Conservation (phyloP, 2,888 invertebrate species). For the Helleia helle region DNA sequence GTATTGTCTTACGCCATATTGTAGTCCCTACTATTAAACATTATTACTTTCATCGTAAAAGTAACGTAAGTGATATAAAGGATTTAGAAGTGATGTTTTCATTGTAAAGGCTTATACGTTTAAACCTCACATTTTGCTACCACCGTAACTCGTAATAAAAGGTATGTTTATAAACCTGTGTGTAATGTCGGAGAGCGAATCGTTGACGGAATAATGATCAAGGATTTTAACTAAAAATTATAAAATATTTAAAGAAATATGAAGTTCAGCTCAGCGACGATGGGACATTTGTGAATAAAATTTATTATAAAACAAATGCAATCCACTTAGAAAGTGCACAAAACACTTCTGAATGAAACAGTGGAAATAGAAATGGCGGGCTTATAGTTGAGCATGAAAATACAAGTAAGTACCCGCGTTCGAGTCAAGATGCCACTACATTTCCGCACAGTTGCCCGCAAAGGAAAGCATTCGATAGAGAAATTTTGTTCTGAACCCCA, state of each 20-base stretch:
- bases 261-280: conserved; percentile 24
- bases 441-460: conserved; percentile 41
- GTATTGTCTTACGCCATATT: conserved; percentile 27
- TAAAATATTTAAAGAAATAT: conserved; percentile 22
- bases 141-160: neutral
- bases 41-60: no score
- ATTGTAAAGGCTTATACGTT: neutral
- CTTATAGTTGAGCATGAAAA: conserved; percentile 38
- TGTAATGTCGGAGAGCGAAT: conserved; percentile 5
- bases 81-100: neutral
- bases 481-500: conserved; percentile 37
- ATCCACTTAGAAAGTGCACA: conserved; percentile 27
- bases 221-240: conserved; percentile 11
- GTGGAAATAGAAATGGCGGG: conserved; percentile 32
- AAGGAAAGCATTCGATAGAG: conserved; percentile 43
- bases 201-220: neutral
- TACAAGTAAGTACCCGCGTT: conserved; percentile 37
- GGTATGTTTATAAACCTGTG: neutral
- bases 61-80: neutral
- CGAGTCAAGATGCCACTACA: conserved; percentile 49
- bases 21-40: neutral
- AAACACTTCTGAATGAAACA: conserved; percentile 30
- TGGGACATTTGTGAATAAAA: conserved; percentile 26
- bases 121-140: neutral
- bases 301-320: conserved; percentile 28